Percentiles rank a stretch among this genome's conserved stretches.
Conservation (phyloP, 2,888 invertebrate genomes). For the Lampropteryx suffumata region DNA sequence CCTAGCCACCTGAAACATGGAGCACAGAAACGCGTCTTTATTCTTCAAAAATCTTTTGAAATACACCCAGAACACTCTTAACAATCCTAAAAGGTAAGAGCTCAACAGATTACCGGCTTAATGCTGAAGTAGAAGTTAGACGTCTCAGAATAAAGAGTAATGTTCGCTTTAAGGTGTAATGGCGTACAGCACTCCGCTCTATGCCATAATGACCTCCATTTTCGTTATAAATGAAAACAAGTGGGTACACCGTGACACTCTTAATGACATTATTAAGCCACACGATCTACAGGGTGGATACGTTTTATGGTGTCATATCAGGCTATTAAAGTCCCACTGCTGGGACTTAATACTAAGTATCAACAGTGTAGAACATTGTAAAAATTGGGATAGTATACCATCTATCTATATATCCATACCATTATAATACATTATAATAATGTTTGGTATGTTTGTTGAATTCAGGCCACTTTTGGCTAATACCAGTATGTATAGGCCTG, state of each 20-base stretch:
- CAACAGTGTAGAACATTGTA: too few species aligned
- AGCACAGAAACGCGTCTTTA: too few species aligned
- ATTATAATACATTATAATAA: too few species aligned
- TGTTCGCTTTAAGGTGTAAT: slow-evolving; percentile 59
- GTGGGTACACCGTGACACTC: slow-evolving; percentile 60
- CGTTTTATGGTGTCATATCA: neutral
- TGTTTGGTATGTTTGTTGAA: too few species aligned
- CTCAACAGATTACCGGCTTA: slow-evolving; percentile 35
- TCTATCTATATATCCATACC: too few species aligned
- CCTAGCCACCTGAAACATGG: too few species aligned
- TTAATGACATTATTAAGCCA: slow-evolving; percentile 52
- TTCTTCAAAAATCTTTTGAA: too few species aligned
- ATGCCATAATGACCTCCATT: slow-evolving; percentile 67
- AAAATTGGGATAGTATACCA: too few species aligned
- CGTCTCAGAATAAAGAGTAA: slow-evolving; percentile 59
- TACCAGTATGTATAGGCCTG: neutral
- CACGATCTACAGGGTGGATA: slow-evolving; percentile 2
- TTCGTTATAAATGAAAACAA: slow-evolving; percentile 67
- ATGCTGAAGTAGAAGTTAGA: slow-evolving; percentile 48
- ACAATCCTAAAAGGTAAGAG: slow-evolving; percentile 20
- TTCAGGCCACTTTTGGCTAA: neutral
- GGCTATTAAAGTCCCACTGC: neutral
- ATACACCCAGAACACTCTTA: neutral
- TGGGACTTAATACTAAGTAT: neutral
- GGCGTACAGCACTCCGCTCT: slow-evolving; percentile 67